A percentile compares a stretch with the other conserved stretches of the same genome.
Evolutionary conservation across 2,797 vertebrate genomes (phyloP).

Genomic region (Mormyrops boulengeri): DNA sequence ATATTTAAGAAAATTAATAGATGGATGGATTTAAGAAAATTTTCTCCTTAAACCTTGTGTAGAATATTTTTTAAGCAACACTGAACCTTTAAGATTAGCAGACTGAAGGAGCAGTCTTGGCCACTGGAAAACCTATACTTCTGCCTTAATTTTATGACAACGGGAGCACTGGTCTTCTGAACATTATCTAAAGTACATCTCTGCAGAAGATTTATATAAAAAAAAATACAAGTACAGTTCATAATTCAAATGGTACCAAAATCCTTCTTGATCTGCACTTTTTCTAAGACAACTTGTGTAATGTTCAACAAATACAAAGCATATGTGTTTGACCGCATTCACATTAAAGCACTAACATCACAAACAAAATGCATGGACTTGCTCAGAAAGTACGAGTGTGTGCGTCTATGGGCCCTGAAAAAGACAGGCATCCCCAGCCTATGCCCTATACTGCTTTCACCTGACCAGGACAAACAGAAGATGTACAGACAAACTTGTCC

Average conservation of each 20-base stretch:
- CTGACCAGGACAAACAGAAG: neutral
- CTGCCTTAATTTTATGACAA: neutral
- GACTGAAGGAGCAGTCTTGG: neutral
- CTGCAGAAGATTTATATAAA: neutral
- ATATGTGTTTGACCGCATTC: neutral
- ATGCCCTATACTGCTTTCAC: neutral
- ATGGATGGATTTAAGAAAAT: neutral
- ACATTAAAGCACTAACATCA: neutral
- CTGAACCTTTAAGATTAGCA: neutral
- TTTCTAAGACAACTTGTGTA: neutral
- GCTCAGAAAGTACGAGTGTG: neutral
- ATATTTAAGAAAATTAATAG: neutral
- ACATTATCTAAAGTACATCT: neutral
- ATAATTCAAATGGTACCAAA: neutral
- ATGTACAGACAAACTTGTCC: neutral
- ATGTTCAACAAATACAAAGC: neutral
- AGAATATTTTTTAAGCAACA: neutral
- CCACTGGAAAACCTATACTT: neutral
- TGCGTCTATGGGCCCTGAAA: neutral
- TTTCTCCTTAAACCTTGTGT: neutral
- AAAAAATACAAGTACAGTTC: neutral
- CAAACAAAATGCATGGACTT: neutral
- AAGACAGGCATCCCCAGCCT: neutral
- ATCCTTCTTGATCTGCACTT: neutral
- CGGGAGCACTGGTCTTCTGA: neutral